These are phyloP conservation scores for Dryococelus australis DNA, from an alignment of 2,888 invertebrate genomes.

Conservation along the genomic window DNA sequence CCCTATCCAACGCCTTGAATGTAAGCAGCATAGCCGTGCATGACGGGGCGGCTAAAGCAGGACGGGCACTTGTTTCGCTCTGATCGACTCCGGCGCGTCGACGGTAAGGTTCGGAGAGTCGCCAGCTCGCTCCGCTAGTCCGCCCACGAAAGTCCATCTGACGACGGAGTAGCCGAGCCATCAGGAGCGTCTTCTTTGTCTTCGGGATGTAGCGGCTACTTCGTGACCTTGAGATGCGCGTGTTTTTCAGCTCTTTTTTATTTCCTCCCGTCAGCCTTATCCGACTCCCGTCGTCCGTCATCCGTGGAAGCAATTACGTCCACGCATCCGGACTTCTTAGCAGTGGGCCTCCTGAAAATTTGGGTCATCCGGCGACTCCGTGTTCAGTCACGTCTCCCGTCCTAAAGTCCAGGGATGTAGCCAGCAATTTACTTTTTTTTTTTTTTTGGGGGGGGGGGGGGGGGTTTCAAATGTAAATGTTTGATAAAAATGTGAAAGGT, in stretches of 20 bases:
- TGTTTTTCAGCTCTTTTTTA: neutral
- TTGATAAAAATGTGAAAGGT: no score
- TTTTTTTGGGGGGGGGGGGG: no score
- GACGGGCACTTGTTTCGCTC: no score
- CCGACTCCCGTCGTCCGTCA: neutral
- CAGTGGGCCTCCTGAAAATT: neutral
- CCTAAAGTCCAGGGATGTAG: no score
- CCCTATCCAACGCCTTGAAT: no score
- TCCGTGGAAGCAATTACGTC: neutral
- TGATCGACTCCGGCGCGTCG: neutral
- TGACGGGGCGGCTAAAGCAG: no score
- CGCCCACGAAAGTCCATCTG: neutral
- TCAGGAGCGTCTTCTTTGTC: conserved; percentile 16
- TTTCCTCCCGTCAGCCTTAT: neutral
- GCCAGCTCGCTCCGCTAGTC: neutral
- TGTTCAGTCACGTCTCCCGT: neutral
- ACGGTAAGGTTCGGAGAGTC: neutral
- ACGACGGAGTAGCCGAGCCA: neutral
- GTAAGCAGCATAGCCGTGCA: no score
- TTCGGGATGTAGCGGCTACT: neutral
- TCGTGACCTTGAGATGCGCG: conserved; percentile 16
- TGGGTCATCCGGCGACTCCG: neutral
- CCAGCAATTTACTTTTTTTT: no score
- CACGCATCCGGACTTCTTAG: neutral
- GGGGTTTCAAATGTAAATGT: no score